Percentiles rank a stretch among this genome's conserved stretches.
These are phyloP conservation scores for Nymphalis c-album DNA, from an alignment of 2,888 invertebrate species.

Conservation along the genomic window DNA sequence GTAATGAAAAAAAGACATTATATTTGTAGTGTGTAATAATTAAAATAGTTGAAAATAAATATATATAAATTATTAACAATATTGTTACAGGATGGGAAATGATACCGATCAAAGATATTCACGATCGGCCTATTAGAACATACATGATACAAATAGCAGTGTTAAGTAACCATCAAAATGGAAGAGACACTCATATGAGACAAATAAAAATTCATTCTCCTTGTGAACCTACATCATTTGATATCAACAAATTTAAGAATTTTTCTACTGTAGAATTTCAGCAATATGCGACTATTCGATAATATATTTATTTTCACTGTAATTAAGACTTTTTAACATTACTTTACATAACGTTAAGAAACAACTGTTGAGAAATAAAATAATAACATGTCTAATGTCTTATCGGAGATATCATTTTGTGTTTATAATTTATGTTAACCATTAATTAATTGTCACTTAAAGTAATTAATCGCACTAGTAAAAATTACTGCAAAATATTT, in stretches of 20 bases:
- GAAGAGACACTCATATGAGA: conserved; percentile 98
- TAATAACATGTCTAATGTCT: no score
- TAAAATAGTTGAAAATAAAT: background rate
- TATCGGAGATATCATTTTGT: background rate
- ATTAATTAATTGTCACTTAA: background rate
- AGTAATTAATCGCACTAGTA: background rate
- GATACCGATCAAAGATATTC: conserved; percentile 93
- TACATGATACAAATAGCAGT: conserved; percentile 98
- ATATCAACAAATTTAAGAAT: conserved; percentile 86
- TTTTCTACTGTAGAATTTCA: conserved; percentile 92
- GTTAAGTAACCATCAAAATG: conserved; percentile 99
- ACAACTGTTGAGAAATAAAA: no score
- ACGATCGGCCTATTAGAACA: conserved; percentile 93
- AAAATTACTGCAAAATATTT: no score
- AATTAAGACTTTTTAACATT: background rate
- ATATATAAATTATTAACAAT: background rate
- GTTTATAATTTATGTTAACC: background rate
- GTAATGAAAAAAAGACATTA: conserved; percentile 58
- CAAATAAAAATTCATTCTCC: conserved; percentile 98
- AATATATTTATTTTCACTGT: conserved; percentile 43
- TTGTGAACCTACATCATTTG: conserved; percentile 83
- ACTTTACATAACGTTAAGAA: no score
- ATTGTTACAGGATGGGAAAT: conserved; percentile 92
- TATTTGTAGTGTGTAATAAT: conserved; percentile 30
- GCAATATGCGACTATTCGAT: conserved; percentile 91